Evolutionary conservation across 30 jellyfish, hydroid and myxozoan genomes (phyloP), one percentile per base, ranked within the genome.

Genomic region (Cassiopea andromeda): DNA sequence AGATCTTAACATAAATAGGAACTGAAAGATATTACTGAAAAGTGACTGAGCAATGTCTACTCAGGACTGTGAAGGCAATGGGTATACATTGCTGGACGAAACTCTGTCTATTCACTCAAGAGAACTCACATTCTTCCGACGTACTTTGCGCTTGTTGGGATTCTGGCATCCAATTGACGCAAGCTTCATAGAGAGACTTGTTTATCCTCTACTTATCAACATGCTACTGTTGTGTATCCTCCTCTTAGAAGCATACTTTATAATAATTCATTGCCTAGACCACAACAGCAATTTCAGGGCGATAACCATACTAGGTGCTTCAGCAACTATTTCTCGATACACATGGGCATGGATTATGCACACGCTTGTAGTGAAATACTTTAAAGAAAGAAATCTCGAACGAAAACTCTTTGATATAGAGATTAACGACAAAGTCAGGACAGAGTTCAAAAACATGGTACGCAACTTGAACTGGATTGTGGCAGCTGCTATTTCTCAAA

Each of bases 101-200:
- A 10, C 18, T 45, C 19, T 78, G 46, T 78, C 87, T n/a, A 54
- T 78, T n/a, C 17, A 48, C 9, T 78, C 87, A n/a, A 18, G 14
- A 9, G 87, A 78, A 48, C 49, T 78, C 10, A 18, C 76, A 38
- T 78, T n/a, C 46, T 44, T 78, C 10, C 4, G 87, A 49, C 44
- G 43, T 7, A 50, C 43, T 1, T 66, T 78, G 12, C 81, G 89
- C 1, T 19, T 81, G 15, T 81, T 61, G 45, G 89, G 89, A 64
- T 81, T 64, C 54, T 81, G 89, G 89, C 89, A 81, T 64, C 80
- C 80, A 38, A 60, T 76, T 48, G 48, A 44, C 16, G 89, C 82
- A 13, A 49, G 44, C 0, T 46, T 27, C 45, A 1, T 44, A 47
- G 89, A 81, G 45, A 61, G 49, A 44, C 16, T 7, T 5, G 2